These are phyloP conservation scores for Hoplodrina blanda DNA, from an alignment of 2,888 invertebrate genomes.

Conservation along the genomic window DNA sequence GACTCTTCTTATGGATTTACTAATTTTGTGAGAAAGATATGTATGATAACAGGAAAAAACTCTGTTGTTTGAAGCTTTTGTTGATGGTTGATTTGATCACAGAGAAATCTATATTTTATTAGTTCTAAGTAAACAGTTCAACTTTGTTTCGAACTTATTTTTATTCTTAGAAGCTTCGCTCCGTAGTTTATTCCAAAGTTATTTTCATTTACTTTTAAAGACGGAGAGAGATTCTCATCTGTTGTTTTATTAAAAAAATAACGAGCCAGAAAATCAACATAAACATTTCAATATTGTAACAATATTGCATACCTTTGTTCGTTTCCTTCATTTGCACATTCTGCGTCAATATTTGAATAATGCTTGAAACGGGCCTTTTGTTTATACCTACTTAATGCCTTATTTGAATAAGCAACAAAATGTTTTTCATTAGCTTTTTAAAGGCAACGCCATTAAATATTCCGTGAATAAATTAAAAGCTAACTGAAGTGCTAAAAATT, in stretches of 20 bases:
- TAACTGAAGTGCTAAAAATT: conserved; percentile 43
- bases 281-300: conserved; percentile 38
- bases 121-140: neutral
- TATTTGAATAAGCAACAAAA: conserved; percentile 61
- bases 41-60: neutral
- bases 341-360: conserved; percentile 53
- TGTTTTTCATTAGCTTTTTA: conserved; percentile 61
- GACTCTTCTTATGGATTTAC: conserved; percentile 45
- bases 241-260: conserved; percentile 23
- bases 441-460: conserved; percentile 57
- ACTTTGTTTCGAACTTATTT: neutral
- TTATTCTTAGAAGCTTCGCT: neutral
- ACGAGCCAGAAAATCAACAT: conserved; percentile 17
- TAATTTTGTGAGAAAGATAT: conserved; percentile 34
- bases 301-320: conserved; percentile 34
- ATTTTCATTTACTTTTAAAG: conserved; percentile 11
- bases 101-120: neutral
- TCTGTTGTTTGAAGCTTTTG: neutral
- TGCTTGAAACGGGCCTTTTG: conserved; percentile 40
- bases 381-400: conserved; percentile 48
- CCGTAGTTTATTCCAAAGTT: neutral
- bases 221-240: neutral
- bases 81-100: neutral
- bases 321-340: conserved; percentile 48
- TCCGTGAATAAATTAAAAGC: conserved; percentile 55